Conservation (phyloP, 1,140 invertebrate species). For the Zaprionus tsacasi region DNA sequence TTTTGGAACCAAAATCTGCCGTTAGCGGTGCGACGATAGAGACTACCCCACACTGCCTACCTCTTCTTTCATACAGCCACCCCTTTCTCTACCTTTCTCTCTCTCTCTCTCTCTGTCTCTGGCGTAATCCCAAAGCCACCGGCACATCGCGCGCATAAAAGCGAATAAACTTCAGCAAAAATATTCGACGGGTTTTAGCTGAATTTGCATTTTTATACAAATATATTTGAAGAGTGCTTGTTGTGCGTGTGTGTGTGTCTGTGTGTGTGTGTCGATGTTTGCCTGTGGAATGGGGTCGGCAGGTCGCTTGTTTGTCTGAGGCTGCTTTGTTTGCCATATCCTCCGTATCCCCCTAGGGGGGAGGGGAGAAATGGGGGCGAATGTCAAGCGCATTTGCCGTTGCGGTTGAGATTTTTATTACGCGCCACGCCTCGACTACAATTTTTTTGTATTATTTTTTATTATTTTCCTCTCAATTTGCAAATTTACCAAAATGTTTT, state of each 20-base stretch:
- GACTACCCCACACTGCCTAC: slow-evolving; percentile 3
- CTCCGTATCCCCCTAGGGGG: slow-evolving; percentile 22
- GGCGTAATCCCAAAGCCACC: slow-evolving; percentile 43
- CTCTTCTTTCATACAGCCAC: not conserved
- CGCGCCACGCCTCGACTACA: slow-evolving; percentile 34
- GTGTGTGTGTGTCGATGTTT: slow-evolving; percentile 6
- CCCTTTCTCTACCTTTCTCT: not conserved
- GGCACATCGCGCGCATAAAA: slow-evolving; percentile 55
- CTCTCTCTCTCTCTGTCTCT: not conserved
- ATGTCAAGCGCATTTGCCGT: slow-evolving; percentile 69
- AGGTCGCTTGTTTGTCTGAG: slow-evolving; percentile 63
- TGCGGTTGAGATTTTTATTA: slow-evolving; percentile 69
- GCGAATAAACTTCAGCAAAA: slow-evolving; percentile 70
- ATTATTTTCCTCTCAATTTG: slow-evolving; percentile 21
- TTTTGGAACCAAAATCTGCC: slow-evolving; percentile 72
- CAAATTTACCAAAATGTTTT: slow-evolving; percentile 6
- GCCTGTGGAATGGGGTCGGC: slow-evolving; percentile 9
- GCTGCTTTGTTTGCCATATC: slow-evolving; percentile 43
- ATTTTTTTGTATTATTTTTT: slow-evolving; percentile 35
- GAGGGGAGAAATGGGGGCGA: slow-evolving; percentile 1
- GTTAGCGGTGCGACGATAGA: slow-evolving; percentile 41
- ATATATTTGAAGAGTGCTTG: slow-evolving; percentile 78
- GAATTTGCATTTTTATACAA: slow-evolving; percentile 83
- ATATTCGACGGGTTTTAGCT: slow-evolving; percentile 80
- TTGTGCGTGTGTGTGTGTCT: slow-evolving; percentile 18